Base-by-base conservation (phyloP, 2,113 vertebrate genomes). In the Poeciliopsis occidentalis region DNA sequence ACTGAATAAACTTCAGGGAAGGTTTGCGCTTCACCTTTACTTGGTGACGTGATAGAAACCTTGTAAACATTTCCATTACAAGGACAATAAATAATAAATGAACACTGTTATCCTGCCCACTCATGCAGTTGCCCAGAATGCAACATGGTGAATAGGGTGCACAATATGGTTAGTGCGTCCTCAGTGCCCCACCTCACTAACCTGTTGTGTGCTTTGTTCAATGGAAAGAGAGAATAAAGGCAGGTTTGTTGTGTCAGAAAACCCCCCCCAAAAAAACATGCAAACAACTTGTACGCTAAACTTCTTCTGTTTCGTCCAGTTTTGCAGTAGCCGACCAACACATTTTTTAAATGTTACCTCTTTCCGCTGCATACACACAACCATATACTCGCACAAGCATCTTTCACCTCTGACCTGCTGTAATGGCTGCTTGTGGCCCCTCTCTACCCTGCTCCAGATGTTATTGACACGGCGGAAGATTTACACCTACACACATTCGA, bases 391-490 rank as follows among this genome's bases (percentile, higher is more conserved):
- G 77, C 41, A 76, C 6, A 57, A 10, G 51, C 8, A 57, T 60
- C 61, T 15, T 73, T 90, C 78, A 89, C 87, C 88, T 92, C 87
- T 89, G 85, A 67, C 86, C 76, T 10, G 0, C 82, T 83, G 80
- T 86, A 89, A 90, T 87, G 70, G 86, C 84, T 81, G 74, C 69
- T 85, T 54, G 30, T 85, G 85, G 82, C 86, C 80, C 85, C 80
- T 76, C 30, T 41, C 73, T 71, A 70, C 73, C 60, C 68, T 75
- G 80, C 85, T 88, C 82, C 91, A 93, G 91, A 93, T 93, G 92
- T 92, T 89, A 69, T 78, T 85, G 82, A 87, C 86, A 83, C 69
- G 65, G 67, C 74, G 76, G 65, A 37, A 78, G 19, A 79, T 82
- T 65, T 76, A 85, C 76, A 72, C 75, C 73, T 64, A 78, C 75